These are phyloP conservation scores for Nerophis lumbriciformis DNA, from an alignment of 2,113 vertebrate genomes.

Conservation along the genomic window DNA sequence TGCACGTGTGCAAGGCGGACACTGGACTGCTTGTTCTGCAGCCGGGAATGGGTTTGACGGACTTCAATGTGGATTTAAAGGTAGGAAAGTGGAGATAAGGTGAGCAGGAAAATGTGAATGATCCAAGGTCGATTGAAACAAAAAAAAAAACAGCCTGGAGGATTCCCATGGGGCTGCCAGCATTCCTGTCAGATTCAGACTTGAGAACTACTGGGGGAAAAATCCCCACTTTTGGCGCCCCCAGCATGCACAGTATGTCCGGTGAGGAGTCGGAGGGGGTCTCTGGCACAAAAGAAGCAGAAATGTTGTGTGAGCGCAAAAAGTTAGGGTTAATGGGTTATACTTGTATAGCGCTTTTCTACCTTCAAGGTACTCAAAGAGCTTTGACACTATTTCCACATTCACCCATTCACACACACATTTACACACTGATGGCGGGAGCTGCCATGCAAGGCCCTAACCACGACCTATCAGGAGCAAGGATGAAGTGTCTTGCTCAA, in stretches of 20 bases:
- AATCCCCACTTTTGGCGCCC: slow-evolving; percentile 20
- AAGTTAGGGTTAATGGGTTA: slow-evolving; percentile 3
- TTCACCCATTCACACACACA: too few relatives aligned
- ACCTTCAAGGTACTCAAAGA: too few relatives aligned
- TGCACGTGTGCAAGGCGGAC: slow-evolving; percentile 35
- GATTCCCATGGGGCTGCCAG: slow-evolving; percentile 44
- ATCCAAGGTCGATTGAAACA: not conserved
- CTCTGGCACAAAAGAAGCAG: not conserved
- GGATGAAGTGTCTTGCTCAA: too few relatives aligned
- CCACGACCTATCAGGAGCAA: too few relatives aligned
- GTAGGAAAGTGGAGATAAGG: not conserved
- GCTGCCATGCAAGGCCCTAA: too few relatives aligned
- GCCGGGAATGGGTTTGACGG: slow-evolving; percentile 23
- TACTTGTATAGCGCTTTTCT: too few relatives aligned
- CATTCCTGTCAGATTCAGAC: slow-evolving; percentile 58
- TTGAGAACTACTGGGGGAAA: slow-evolving; percentile 51
- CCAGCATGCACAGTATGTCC: not conserved
- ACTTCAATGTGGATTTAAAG: slow-evolving; percentile 18
- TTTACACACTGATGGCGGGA: too few relatives aligned
- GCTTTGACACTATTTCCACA: too few relatives aligned
- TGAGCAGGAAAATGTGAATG: not conserved
- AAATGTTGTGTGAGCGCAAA: slow-evolving; percentile 29
- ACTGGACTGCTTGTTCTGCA: slow-evolving; percentile 44
- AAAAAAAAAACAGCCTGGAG: slow-evolving; percentile 15
- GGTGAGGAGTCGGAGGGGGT: not conserved